A percentile compares a stretch with the other conserved stretches of the same genome.
phyloP scores from a whole-genome alignment of 2,888 invertebrate genomes.

The Leptopilina drosophilae region DNA sequence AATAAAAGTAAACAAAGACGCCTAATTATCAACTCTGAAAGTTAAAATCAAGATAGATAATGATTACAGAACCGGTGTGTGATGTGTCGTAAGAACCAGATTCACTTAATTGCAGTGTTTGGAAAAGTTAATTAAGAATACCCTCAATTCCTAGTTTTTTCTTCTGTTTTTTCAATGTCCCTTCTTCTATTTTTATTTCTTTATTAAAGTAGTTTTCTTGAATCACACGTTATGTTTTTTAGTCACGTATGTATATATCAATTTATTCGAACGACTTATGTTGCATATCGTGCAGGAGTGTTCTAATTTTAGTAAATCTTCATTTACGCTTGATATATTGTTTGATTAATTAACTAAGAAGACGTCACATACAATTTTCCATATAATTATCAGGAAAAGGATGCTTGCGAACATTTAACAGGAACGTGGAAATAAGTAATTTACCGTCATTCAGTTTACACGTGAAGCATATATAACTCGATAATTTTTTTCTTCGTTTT shows the following conservation, averaged over 20 bases:
- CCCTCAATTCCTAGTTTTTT: neutral
- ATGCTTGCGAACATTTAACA: neutral
- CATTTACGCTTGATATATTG: neutral
- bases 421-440: constrained; percentile 36
- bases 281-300: constrained; percentile 29
- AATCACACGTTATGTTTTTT: constrained; percentile 11
- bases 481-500: neutral
- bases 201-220: constrained; percentile 1
- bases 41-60: constrained; percentile 8
- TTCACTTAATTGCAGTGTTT: constrained; percentile 15
- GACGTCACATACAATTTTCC: constrained; percentile 6
- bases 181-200: neutral
- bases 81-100: constrained; percentile 18
- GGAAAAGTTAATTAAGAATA: constrained; percentile 29
- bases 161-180: neutral
- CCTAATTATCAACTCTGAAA: neutral
- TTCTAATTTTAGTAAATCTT: constrained; percentile 10
- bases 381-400: constrained; percentile 22
- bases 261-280: constrained; percentile 17
- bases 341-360: constrained; percentile 7
- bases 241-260: neutral
- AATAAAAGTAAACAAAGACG: constrained; percentile 1
- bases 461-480: constrained; percentile 18
- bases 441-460: constrained; percentile 17
- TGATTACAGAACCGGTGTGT: constrained; percentile 19